Conservation (phyloP, 92 coral and sea anemone species). For the Galaxea fascicularis region DNA sequence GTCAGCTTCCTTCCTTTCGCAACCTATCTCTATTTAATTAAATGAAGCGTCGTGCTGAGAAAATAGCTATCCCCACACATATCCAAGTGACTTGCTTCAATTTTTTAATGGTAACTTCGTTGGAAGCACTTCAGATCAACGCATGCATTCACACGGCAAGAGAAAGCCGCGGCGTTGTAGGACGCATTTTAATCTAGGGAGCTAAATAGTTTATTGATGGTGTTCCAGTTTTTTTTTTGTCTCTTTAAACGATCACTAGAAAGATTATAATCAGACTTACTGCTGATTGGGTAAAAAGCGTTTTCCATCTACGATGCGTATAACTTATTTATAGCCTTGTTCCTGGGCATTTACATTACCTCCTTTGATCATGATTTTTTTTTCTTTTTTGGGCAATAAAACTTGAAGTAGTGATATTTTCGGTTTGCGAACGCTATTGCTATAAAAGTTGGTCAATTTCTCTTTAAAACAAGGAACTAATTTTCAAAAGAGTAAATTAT, state of each 20-base stretch:
- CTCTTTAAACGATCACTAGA: background rate
- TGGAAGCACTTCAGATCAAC: background rate
- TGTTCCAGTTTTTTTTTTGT: background rate
- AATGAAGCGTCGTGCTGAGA: constrained; percentile 10
- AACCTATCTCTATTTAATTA: constrained; percentile 14
- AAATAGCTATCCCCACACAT: background rate
- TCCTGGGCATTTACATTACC: constrained; percentile 3
- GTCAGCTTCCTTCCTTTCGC: background rate
- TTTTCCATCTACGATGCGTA: constrained; percentile 10
- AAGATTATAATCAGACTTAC: background rate
- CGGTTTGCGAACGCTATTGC: no score
- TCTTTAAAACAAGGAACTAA: no score
- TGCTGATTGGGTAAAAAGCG: constrained; percentile 6
- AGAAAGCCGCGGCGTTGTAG: background rate
- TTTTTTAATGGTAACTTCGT: background rate
- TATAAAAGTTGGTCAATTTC: no score
- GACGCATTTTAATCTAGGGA: no score
- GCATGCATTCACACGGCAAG: background rate
- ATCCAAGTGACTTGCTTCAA: background rate
- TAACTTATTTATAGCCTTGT: constrained; percentile 33
- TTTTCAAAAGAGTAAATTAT: no score
- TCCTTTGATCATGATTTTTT: background rate
- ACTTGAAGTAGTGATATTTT: no score
- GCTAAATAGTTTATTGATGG: no score
- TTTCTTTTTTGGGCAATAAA: background rate